Conservation (phyloP, 1,140 invertebrate genomes). For the Tetramorium parvispinum region DNA sequence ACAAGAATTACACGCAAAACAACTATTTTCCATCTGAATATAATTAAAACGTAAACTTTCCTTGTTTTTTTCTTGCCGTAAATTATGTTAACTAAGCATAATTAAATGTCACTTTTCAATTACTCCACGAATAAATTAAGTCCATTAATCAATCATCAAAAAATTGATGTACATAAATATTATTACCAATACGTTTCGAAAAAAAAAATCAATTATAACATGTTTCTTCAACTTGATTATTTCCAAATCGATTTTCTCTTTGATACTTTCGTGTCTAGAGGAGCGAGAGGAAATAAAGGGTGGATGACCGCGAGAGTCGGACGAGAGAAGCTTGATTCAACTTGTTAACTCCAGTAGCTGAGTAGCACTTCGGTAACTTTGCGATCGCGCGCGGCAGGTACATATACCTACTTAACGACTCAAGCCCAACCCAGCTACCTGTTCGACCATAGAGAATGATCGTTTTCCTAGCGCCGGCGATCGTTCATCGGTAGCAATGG, state of each 20-base stretch:
- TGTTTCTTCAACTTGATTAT: neutral
- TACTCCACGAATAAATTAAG: neutral
- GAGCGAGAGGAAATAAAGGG: neutral
- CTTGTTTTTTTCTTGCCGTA: neutral
- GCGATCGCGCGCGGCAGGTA: constrained; percentile 70
- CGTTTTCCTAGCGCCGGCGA: constrained; percentile 72
- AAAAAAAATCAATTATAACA: neutral
- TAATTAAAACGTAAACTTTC: neutral
- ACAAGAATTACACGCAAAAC: neutral
- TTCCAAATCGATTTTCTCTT: neutral
- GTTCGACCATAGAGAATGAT: constrained; percentile 74
- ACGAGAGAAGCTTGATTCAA: constrained; percentile 20
- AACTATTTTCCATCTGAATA: neutral
- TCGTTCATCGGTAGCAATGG: constrained; percentile 68
- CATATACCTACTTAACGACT: constrained; percentile 76
- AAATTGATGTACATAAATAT: neutral
- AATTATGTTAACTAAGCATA: neutral
- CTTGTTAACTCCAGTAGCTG: constrained; percentile 75
- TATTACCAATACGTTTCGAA: neutral
- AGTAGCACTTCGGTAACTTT: constrained; percentile 69
- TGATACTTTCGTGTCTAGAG: neutral
- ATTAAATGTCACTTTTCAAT: constrained; percentile 1
- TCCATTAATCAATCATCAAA: constrained; percentile 8
- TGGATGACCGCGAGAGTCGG: constrained; percentile 12
- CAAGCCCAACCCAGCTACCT: constrained; percentile 74